A percentile compares a stretch with the other conserved stretches of the same genome.
phyloP scores from a whole-genome alignment of 2,797 vertebrate species.

The Danio aesculapii region DNA sequence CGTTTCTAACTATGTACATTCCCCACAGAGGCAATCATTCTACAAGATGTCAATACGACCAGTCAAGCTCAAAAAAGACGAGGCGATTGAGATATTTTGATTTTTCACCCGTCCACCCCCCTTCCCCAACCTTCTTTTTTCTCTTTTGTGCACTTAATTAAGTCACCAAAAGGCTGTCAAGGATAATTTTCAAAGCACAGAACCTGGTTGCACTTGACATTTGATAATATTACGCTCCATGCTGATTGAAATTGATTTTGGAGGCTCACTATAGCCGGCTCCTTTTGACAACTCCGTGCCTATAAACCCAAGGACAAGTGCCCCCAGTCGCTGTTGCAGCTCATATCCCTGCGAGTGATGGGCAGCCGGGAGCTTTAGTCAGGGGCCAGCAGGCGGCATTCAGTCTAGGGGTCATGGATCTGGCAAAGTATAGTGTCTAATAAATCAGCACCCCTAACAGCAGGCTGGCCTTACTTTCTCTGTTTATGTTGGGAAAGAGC shows the following conservation, averaged over 20 bases:
- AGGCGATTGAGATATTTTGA: conserved; percentile 90
- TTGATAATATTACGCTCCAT: conserved; percentile 99
- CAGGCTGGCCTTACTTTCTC: conserved; percentile 42
- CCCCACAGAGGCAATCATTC: conserved; percentile 90
- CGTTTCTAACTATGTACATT: conserved; percentile 45
- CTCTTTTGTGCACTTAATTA: conserved; percentile 97
- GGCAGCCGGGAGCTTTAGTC: conserved; percentile 73
- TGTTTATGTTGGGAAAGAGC: neutral
- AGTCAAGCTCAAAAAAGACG: conserved; percentile 88
- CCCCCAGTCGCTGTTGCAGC: conserved; percentile 78
- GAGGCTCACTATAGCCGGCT: conserved; percentile 70
- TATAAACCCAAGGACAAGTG: conserved; percentile 89
- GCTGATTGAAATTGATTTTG: conserved; percentile 99
- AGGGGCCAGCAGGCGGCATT: conserved; percentile 67
- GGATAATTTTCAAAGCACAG: conserved; percentile 94
- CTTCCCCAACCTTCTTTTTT: conserved; percentile 61
- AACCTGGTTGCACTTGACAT: conserved; percentile 91
- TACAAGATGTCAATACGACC: conserved; percentile 90
- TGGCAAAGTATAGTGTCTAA: conserved; percentile 75
- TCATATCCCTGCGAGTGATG: conserved; percentile 84
- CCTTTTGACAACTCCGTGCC: conserved; percentile 89
- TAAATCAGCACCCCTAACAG: conserved; percentile 74
- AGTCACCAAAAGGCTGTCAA: conserved; percentile 98
- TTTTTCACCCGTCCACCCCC: conserved; percentile 63
- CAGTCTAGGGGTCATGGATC: conserved; percentile 79